These are phyloP conservation scores for Boulengeromyrus knoepffleri DNA, from an alignment of 2,113 vertebrate species.

Conservation along the genomic window DNA sequence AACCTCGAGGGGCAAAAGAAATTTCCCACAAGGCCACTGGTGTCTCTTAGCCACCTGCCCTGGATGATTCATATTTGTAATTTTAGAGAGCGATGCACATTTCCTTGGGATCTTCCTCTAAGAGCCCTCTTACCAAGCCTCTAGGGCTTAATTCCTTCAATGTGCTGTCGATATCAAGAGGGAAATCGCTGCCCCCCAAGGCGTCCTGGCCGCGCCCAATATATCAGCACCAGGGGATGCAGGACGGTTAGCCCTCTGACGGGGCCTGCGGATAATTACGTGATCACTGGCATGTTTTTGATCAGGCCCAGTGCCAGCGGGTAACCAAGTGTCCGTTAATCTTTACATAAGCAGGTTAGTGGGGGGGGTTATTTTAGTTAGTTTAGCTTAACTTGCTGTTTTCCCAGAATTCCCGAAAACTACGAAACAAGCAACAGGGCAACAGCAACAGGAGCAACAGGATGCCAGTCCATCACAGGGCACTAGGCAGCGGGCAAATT, in stretches of 20 bases:
- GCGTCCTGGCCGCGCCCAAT: neutral
- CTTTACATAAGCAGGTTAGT: neutral
- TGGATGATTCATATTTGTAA: constrained; percentile 14
- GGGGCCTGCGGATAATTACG: neutral
- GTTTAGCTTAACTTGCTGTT: neutral
- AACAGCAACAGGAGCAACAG: too few species aligned
- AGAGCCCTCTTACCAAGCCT: neutral
- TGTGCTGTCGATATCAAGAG: neutral
- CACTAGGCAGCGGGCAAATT: too few species aligned
- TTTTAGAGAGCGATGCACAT: neutral
- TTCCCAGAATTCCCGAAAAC: neutral
- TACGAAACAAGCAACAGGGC: neutral
- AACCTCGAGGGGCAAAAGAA: neutral
- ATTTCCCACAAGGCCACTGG: neutral
- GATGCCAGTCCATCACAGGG: too few species aligned
- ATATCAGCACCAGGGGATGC: neutral
- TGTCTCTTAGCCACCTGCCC: neutral
- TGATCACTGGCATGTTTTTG: neutral
- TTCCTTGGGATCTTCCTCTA: neutral
- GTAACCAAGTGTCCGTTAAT: neutral
- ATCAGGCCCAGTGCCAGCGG: neutral
- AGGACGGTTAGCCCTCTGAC: neutral
- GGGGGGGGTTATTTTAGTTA: neutral
- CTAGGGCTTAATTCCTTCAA: neutral
- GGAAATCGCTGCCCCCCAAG: neutral